Conservation (phyloP, 2,797 vertebrate species). For the Cacajao melanocephalus region DNA sequence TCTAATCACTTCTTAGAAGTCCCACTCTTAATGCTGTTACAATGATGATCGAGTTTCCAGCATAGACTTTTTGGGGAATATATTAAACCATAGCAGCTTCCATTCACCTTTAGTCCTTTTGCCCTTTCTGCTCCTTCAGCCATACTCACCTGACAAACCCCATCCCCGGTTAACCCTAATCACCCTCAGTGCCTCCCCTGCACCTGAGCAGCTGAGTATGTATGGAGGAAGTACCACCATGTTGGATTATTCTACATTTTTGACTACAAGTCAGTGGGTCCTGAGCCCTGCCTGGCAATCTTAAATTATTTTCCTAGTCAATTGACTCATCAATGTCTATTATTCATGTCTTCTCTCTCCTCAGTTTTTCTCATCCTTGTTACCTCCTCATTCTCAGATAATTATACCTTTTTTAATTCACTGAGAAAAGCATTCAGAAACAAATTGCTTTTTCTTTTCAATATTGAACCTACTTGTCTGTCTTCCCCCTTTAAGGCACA, state of each 20-base stretch:
- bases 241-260: not conserved
- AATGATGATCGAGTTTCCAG: not conserved
- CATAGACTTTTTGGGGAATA: not conserved
- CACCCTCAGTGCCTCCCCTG: not conserved
- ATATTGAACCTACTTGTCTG: not conserved
- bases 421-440: not conserved
- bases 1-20: not conserved
- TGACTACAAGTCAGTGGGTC: too few relatives aligned
- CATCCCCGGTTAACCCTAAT: not conserved
- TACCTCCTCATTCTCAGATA: not conserved
- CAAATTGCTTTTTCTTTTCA: not conserved
- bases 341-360: not conserved
- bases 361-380: not conserved
- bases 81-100: not conserved
- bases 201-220: not conserved
- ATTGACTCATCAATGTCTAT: rapidly evolving
- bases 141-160: not conserved
- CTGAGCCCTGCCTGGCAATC: not conserved
- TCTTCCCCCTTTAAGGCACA: not conserved
- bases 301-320: not conserved
- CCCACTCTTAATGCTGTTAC: not conserved
- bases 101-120: not conserved
- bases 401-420: not conserved
- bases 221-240: too few relatives aligned
- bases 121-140: not conserved